Percentiles rank a stretch among this genome's conserved stretches.
Conservation (phyloP, 2,888 invertebrate species). For the Melikaiella ostensackeni region DNA sequence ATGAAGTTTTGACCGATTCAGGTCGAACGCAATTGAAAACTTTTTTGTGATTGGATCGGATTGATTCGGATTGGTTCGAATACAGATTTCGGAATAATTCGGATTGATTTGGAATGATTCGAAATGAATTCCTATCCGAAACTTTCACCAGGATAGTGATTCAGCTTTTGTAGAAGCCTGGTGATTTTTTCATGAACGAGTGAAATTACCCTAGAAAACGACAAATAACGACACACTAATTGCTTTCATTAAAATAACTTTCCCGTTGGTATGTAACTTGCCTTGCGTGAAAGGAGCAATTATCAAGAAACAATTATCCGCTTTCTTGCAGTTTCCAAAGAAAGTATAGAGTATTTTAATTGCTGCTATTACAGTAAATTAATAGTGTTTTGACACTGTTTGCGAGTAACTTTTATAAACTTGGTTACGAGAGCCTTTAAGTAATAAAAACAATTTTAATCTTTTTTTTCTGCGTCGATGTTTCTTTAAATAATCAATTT, state of each 20-base stretch:
- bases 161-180: neutral
- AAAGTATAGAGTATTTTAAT: neutral
- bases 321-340: neutral
- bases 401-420: neutral
- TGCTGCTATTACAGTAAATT: neutral
- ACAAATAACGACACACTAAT: constrained; percentile 1
- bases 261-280: neutral
- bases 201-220: neutral
- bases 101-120: no score
- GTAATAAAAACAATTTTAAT: no score
- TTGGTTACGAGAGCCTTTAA: neutral
- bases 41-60: no score
- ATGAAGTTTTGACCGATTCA: no score
- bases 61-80: no score
- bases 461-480: no score
- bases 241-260: constrained; percentile 15
- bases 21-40: no score
- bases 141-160: no score
- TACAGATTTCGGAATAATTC: no score
- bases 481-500: no score
- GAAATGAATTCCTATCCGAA: no score
- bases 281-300: constrained; percentile 10
- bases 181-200: constrained; percentile 1
- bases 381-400: constrained; percentile 1
- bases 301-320: constrained; percentile 9